Conservation (phyloP, 2,888 invertebrate genomes). For the Eurytoma adleriae region DNA sequence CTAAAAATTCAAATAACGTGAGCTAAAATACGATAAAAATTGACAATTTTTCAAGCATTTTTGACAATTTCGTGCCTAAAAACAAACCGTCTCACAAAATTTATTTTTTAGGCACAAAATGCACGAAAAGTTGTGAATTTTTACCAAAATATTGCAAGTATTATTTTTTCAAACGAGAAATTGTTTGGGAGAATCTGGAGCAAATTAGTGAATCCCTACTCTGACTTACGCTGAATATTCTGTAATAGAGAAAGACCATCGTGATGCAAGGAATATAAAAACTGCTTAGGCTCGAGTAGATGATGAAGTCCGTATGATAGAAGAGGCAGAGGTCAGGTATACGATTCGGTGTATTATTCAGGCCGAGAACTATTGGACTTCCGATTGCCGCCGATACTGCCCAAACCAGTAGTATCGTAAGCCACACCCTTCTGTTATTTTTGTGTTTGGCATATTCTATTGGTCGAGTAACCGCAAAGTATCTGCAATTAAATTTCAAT, state of each 20-base stretch:
- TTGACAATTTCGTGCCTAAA: too few species aligned
- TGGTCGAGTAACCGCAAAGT: conserved; percentile 98
- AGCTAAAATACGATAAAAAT: too few species aligned
- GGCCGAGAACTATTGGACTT: conserved; percentile 95
- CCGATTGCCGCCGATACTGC: conserved; percentile 96
- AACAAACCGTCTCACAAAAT: too few species aligned
- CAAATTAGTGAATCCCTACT: neutral
- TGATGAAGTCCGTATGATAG: conserved; percentile 98
- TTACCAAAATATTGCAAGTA: too few species aligned
- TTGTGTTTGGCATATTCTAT: conserved; percentile 97
- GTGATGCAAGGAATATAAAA: conserved; percentile 99
- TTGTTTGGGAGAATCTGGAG: neutral
- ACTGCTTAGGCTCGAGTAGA: conserved; percentile 97
- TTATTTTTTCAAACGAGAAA: neutral
- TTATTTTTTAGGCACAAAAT: too few species aligned
- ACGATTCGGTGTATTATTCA: conserved; percentile 94
- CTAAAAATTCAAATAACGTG: too few species aligned
- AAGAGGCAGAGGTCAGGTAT: conserved; percentile 93
- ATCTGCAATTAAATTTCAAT: conserved; percentile 81
- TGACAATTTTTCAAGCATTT: too few species aligned
- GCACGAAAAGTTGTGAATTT: too few species aligned
- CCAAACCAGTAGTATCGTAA: conserved; percentile 98
- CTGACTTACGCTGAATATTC: conserved; percentile 93
- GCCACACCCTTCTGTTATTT: conserved; percentile 94
- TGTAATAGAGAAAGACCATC: conserved; percentile 98